phyloP scores from a whole-genome alignment of 2,113 vertebrate genomes.

The Menura novaehollandiae region DNA sequence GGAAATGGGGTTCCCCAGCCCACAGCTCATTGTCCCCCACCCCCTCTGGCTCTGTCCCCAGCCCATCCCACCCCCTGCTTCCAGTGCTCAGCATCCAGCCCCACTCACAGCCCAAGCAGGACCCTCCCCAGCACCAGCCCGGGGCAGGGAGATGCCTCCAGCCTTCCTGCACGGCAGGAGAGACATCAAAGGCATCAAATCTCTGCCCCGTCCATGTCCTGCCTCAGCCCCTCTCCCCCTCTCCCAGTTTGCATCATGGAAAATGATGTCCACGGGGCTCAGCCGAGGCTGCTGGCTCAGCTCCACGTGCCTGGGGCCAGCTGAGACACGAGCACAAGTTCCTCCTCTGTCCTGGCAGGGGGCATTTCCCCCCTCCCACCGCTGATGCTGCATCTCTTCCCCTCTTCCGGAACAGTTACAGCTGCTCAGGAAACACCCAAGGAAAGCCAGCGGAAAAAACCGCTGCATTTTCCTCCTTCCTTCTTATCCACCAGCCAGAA shows the following conservation, averaged over 20 bases:
- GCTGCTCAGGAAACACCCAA: background rate
- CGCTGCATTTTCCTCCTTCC: background rate
- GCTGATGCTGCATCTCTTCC: background rate
- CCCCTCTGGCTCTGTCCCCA: background rate
- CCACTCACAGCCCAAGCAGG: accelerated
- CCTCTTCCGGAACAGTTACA: background rate
- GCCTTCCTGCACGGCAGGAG: background rate
- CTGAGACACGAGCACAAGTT: accelerated
- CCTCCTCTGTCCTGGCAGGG: background rate
- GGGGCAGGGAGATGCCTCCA: background rate
- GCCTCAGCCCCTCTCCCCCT: background rate
- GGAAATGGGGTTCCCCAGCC: background rate
- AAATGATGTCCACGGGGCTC: background rate
- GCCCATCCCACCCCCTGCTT: background rate
- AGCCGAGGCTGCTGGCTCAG: background rate
- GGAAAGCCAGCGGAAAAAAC: background rate
- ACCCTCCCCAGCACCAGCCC: background rate
- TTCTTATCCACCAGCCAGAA: background rate
- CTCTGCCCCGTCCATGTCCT: accelerated
- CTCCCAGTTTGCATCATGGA: conserved; percentile 29
- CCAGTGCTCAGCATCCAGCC: background rate
- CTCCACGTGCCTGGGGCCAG: background rate
- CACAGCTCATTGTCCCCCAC: background rate
- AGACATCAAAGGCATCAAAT: background rate
- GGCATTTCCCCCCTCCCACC: background rate